Conservation (phyloP, 2,797 vertebrate genomes). For the Lacerta viridis region DNA sequence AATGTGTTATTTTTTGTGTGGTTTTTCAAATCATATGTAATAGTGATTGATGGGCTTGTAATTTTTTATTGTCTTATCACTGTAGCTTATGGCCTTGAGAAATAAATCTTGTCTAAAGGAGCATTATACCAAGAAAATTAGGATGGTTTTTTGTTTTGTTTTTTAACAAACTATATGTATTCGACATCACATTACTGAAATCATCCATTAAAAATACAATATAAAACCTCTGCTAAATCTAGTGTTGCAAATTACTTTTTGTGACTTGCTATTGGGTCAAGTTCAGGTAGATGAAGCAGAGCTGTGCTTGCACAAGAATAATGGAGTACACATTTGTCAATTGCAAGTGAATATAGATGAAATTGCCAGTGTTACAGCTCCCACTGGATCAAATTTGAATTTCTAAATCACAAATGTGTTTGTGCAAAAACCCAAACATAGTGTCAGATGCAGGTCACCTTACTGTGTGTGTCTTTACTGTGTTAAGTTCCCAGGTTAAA, state of each 20-base stretch:
- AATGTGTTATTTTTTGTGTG: background rate
- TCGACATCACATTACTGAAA: background rate
- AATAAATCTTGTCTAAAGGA: background rate
- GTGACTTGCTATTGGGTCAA: background rate
- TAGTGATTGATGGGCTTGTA: background rate
- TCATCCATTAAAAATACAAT: background rate
- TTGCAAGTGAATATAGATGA: background rate
- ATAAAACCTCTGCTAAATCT: background rate
- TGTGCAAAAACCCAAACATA: background rate
- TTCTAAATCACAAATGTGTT: background rate
- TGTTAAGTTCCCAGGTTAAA: background rate
- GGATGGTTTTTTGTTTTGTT: accelerated
- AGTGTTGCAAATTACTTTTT: background rate
- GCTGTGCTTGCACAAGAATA: background rate
- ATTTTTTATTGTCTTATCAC: background rate
- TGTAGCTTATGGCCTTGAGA: background rate
- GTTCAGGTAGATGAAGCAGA: background rate
- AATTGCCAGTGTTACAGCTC: background rate
- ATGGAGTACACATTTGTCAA: background rate
- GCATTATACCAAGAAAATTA: background rate
- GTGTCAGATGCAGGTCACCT: background rate
- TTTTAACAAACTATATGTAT: background rate
- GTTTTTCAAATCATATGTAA: background rate
- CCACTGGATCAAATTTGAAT: conserved; percentile 3
- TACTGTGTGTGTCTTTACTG: background rate